Conservation (phyloP, 2,888 invertebrate species). For the Hypomecis punctinalis region DNA sequence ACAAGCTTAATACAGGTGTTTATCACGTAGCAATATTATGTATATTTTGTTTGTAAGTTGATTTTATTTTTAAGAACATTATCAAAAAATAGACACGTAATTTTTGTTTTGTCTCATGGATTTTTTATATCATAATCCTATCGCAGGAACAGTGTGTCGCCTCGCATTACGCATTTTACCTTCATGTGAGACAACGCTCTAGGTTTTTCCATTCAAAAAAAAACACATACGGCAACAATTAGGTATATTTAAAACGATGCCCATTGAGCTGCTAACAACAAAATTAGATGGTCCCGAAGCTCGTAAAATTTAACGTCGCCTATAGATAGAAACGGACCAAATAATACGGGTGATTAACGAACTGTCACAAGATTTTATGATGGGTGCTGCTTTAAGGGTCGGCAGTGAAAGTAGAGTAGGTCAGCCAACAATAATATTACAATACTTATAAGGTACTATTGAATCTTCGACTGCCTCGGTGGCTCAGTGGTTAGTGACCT, state of each 20-base stretch:
- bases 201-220: slow-evolving; percentile 21
- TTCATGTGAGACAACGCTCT: neutral
- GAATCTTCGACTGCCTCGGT: no score
- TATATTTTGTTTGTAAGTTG: no score
- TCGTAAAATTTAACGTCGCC: slow-evolving; percentile 35
- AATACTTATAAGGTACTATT: no score
- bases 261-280: slow-evolving; percentile 24
- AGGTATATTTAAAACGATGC: slow-evolving; percentile 23
- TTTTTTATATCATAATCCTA: no score
- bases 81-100: no score
- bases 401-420: no score
- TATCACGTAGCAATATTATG: no score
- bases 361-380: slow-evolving; percentile 22
- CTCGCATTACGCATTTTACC: neutral
- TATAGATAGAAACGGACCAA: slow-evolving; percentile 26
- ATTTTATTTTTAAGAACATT: no score
- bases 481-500: no score
- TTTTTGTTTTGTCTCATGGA: no score
- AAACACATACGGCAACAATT: slow-evolving; percentile 28
- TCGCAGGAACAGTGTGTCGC: neutral
- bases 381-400: neutral
- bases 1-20: no score
- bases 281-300: slow-evolving; percentile 25
- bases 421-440: no score
- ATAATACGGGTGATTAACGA: slow-evolving; percentile 31